phyloP scores from a whole-genome alignment of 2,797 vertebrate genomes.

The Coregonus sp. region DNA sequence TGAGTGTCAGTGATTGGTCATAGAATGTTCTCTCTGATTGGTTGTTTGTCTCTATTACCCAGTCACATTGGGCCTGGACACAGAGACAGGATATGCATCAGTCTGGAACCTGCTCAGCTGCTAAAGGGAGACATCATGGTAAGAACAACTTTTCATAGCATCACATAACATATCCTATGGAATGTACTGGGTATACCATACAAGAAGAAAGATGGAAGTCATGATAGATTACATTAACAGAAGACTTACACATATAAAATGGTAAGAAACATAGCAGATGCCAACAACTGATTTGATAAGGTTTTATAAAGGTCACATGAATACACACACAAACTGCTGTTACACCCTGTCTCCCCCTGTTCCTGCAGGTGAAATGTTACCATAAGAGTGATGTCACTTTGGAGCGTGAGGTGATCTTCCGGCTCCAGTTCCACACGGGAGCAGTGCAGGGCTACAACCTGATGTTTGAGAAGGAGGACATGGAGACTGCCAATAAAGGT shows the following conservation, averaged over 20 bases:
- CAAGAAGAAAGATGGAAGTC: background rate
- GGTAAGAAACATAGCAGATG: background rate
- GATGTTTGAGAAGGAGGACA: constrained; percentile 88
- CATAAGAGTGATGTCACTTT: constrained; percentile 83
- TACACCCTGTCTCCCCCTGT: background rate
- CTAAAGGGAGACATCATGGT: constrained; percentile 97
- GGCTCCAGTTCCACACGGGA: constrained; percentile 94
- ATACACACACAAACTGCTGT: background rate
- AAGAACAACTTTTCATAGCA: constrained; percentile 13
- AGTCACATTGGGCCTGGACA: constrained; percentile 82
- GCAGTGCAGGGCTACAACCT: constrained; percentile 84
- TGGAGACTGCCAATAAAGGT: constrained; percentile 91
- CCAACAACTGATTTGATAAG: background rate
- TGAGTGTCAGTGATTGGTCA: background rate
- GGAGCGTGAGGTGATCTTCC: constrained; percentile 86
- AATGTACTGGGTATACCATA: background rate
- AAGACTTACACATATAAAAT: constrained; percentile 1
- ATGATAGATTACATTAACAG: background rate
- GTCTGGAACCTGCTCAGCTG: constrained; percentile 89
- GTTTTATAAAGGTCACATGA: background rate
- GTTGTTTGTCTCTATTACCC: constrained; percentile 31
- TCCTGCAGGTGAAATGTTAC: constrained; percentile 88
- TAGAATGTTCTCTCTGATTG: constrained; percentile 28
- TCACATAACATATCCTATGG: background rate
- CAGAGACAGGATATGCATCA: constrained; percentile 82